Conservation (phyloP, 2,113 vertebrate species). For the Psittacula cyanocephala region DNA sequence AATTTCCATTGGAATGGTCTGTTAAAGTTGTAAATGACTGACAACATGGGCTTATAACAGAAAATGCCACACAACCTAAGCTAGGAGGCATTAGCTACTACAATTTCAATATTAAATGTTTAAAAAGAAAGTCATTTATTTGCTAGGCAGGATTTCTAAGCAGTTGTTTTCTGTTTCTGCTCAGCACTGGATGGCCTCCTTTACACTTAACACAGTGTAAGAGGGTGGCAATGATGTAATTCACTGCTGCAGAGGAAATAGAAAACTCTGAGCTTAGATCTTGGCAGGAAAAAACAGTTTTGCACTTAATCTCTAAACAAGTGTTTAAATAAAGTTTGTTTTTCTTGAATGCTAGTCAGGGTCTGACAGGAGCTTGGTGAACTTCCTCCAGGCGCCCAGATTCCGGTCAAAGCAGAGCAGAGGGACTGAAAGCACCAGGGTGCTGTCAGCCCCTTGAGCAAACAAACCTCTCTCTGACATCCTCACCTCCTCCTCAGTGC, state of each 20-base stretch:
- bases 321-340: slow-evolving; percentile 43
- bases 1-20: background rate
- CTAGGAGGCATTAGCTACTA: background rate
- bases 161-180: background rate
- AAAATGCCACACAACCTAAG: background rate
- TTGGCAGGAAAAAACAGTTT: slow-evolving; percentile 52
- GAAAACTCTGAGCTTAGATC: background rate
- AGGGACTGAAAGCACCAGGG: background rate
- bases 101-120: background rate
- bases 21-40: background rate
- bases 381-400: background rate
- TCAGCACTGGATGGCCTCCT: background rate
- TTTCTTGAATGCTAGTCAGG: slow-evolving; percentile 28
- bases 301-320: slow-evolving; percentile 53
- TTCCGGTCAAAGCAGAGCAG: background rate
- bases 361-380: background rate
- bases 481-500: background rate
- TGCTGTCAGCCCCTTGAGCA: background rate
- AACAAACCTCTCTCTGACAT: background rate
- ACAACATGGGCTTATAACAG: background rate
- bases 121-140: background rate
- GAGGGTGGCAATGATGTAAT: slow-evolving; percentile 32
- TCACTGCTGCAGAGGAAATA: slow-evolving; percentile 28
- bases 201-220: background rate
- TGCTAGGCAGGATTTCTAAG: background rate